Conservation (phyloP, 2,797 vertebrate species). For the Carduelis carduelis region DNA sequence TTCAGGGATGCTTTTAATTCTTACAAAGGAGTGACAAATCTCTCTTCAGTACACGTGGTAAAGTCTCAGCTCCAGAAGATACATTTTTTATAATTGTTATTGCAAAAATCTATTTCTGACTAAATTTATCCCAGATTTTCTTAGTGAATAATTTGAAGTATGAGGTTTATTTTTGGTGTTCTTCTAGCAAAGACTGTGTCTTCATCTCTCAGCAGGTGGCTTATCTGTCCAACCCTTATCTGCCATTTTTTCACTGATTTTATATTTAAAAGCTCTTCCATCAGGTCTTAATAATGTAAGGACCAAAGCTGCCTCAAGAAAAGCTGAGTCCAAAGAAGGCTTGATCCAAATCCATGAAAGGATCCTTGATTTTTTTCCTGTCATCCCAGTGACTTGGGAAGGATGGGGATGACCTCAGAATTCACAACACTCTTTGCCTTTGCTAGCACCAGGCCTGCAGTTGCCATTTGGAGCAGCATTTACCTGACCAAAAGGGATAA, state of each 20-base stretch:
- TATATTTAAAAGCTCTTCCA: background rate
- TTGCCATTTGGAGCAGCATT: background rate
- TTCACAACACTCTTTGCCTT: background rate
- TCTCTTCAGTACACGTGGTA: background rate
- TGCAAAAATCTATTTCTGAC: background rate
- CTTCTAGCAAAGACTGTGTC: background rate
- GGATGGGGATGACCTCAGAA: background rate
- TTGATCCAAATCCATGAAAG: background rate
- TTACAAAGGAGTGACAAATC: background rate
- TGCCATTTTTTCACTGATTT: background rate
- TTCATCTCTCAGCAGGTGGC: background rate
- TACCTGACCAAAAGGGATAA: background rate
- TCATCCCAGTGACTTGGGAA: background rate
- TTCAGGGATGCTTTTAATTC: conserved; percentile 26
- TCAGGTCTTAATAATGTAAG: background rate
- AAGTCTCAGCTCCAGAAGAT: background rate
- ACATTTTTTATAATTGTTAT: background rate
- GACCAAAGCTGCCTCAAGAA: background rate
- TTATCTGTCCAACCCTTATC: background rate
- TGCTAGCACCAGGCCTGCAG: background rate
- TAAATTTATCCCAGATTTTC: background rate
- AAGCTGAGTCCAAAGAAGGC: background rate
- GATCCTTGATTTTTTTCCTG: background rate
- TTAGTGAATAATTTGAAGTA: background rate
- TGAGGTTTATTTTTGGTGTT: background rate